Evolutionary conservation across 2,113 vertebrate genomes (phyloP).

Genomic region (Poeciliopsis turrubarensis): DNA sequence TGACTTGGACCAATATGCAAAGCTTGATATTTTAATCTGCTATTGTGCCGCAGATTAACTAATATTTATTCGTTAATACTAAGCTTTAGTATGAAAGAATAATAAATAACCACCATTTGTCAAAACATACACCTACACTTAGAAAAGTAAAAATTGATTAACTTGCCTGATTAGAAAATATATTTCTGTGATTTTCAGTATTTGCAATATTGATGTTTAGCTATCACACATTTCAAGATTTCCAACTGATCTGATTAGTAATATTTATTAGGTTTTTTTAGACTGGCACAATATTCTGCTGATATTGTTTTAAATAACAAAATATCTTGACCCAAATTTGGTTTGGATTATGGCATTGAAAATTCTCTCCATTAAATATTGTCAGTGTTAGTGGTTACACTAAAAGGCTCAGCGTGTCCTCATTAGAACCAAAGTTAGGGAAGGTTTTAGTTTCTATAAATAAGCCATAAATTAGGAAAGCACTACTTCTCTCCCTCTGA

Average conservation of each 20-base stretch:
- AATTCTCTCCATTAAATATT: not conserved
- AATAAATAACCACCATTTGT: too few relatives aligned
- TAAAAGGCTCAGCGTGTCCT: conserved; percentile 8
- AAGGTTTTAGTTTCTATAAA: conserved; percentile 41
- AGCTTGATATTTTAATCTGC: too few relatives aligned
- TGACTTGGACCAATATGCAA: too few relatives aligned
- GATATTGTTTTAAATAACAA: not conserved
- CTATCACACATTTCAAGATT: not conserved
- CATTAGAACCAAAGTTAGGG: conserved; percentile 40
- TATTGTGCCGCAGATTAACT: too few relatives aligned
- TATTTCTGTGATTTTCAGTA: too few relatives aligned
- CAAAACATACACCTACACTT: too few relatives aligned
- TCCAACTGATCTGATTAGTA: not conserved
- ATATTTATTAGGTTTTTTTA: not conserved
- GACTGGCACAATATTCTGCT: not conserved
- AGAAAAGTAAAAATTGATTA: too few relatives aligned
- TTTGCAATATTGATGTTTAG: too few relatives aligned
- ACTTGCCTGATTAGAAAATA: too few relatives aligned
- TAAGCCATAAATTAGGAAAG: conserved; percentile 14
- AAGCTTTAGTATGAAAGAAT: too few relatives aligned
- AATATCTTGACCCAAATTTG: not conserved
- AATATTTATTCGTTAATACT: too few relatives aligned
- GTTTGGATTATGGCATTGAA: not conserved
- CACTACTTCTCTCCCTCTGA: conserved; percentile 1
- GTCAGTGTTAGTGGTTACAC: conserved; percentile 4